A percentile compares a stretch with the other conserved stretches of the same genome.
Evolutionary conservation across 2,113 vertebrate genomes (phyloP).

Genomic region (Rhegmatorhina hoffmannsi): DNA sequence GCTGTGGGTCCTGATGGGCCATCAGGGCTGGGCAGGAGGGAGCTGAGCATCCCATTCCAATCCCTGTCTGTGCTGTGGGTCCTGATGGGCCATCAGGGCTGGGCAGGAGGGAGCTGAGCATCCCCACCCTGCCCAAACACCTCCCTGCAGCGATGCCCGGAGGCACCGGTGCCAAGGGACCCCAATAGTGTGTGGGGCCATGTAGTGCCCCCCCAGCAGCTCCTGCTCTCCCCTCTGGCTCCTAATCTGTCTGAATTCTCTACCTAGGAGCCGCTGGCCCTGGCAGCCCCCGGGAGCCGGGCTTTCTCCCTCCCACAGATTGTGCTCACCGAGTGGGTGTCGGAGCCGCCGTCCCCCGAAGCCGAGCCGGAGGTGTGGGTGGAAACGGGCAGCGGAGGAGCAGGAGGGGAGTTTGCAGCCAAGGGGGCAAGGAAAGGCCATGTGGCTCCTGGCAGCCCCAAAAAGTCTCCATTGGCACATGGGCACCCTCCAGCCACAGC

Average conservation of each 20-base stretch:
- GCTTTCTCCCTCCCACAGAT: slow-evolving; percentile 82
- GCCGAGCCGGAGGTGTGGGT: slow-evolving; percentile 6
- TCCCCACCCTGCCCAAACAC: background rate
- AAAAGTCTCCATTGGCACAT: background rate
- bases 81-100: background rate
- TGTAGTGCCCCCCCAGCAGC: background rate
- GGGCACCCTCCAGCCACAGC: background rate
- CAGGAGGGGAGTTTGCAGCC: background rate
- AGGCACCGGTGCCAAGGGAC: accelerated
- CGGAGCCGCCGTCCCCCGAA: slow-evolving; percentile 69
- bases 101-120: background rate
- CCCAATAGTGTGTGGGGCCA: accelerated
- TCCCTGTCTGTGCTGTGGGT: background rate
- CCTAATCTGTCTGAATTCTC: slow-evolving; percentile 64
- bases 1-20: accelerated
- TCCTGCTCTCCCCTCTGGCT: background rate
- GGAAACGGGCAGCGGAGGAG: background rate
- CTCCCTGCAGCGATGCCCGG: accelerated
- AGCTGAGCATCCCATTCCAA: background rate
- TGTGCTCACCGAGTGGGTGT: slow-evolving; percentile 81
- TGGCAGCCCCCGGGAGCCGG: slow-evolving; percentile 34
- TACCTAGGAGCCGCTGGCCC: slow-evolving; percentile 24
- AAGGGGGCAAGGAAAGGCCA: background rate
- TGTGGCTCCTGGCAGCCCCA: background rate
- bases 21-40: background rate